Evolutionary conservation across 2,113 vertebrate species (phyloP), one percentile per base, ranked within the genome.

Genomic region (Psettodes erumei): DNA sequence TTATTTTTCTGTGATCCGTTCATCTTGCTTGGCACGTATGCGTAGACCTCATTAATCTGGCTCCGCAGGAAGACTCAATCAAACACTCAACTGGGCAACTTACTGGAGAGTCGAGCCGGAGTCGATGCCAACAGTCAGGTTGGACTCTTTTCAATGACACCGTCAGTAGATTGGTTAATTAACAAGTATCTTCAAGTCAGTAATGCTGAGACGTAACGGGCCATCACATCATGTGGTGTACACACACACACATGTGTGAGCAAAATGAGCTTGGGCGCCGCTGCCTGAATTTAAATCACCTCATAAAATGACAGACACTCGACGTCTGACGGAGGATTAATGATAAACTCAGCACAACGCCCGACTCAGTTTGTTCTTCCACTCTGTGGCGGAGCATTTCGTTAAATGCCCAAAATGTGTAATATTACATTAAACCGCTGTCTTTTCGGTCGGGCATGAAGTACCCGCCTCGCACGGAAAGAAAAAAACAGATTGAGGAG

Each of bases 1-100:
- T 74, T 3, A 2, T 59, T 71, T 74, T 72, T 80, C 64, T 56
- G 28, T 63, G 77, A 85, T 56, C 76, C 37, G 77, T 64, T 78
- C 66, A 68, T 67, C 42, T 63, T 45, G 33, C 45, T 54, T 65
- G 75, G 51, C 71, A 50, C 18, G 33, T 33, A 47, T 23, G 37
- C 23, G 18, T 25, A 35, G 55, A 65, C 59, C 50, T 71, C 75
- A 64, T 82, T 81, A 83, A 77, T 84, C 38, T 71, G 72, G 50
- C 59, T 43, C 43, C 68, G 30, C 51, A 30, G 45, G 60, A 64
- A 76, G 53, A 45, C 67, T 74, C 69, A 79, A 67, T 87, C 74
- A 87, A 70, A 80, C 55, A 60, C 72, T 84, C 40, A 40, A 54
- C 55, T 62, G 35, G 77, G 54, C 64, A 79, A 62, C 38, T 38